A percentile compares a stretch with the other conserved stretches of the same genome.
Evolutionary conservation across 2,888 invertebrate genomes (phyloP).

Genomic region (Andrena haemorrhoa): DNA sequence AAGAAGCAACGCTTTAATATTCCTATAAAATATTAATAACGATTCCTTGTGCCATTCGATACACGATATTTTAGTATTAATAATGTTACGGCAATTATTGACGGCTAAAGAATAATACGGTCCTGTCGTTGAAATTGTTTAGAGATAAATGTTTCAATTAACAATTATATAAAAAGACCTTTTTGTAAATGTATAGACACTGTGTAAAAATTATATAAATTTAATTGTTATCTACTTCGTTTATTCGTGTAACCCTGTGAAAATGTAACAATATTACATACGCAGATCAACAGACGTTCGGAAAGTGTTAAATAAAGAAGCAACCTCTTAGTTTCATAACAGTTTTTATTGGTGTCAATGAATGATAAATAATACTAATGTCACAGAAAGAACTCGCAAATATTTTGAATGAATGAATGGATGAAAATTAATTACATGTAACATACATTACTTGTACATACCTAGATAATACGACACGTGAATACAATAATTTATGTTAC

Average conservation of each 20-base stretch:
- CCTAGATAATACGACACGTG: constrained; percentile 38
- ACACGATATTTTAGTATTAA: constrained; percentile 74
- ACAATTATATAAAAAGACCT: constrained; percentile 58
- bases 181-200: constrained; percentile 77
- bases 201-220: constrained; percentile 74
- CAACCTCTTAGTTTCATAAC: constrained; percentile 72
- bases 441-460: constrained; percentile 33
- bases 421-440: constrained; percentile 41
- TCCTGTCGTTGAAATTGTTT: constrained; percentile 44
- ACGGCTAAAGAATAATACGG: constrained; percentile 29
- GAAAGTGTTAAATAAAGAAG: constrained; percentile 50
- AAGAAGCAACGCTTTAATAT: constrained; percentile 46
- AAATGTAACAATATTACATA: constrained; percentile 54
- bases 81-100: constrained; percentile 55
- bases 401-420: constrained; percentile 57
- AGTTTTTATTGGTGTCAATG: constrained; percentile 79
- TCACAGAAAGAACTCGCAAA: constrained; percentile 63
- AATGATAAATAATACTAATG: constrained; percentile 76
- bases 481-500: constrained; percentile 45
- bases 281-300: constrained; percentile 30
- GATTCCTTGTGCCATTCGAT: constrained; percentile 80
- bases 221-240: constrained; percentile 67
- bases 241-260: constrained; percentile 53
- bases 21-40: constrained; percentile 55
- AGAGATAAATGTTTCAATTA: constrained; percentile 55